Evolutionary conservation across 1,140 invertebrate genomes (phyloP).

Genomic region (Ceratosolen solmsi): DNA sequence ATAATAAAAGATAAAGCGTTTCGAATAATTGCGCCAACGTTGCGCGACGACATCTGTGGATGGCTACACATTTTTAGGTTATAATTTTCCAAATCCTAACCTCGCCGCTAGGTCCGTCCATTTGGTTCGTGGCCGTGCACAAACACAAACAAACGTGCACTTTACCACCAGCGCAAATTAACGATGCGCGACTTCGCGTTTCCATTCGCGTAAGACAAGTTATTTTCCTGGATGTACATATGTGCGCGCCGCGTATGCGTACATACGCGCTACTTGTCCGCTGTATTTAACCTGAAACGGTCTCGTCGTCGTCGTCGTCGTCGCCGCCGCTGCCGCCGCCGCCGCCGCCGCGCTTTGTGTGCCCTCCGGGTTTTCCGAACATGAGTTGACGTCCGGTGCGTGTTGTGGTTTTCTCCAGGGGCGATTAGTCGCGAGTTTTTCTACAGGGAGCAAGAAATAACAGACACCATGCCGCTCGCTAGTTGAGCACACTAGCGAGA

Average conservation of each 20-base stretch:
- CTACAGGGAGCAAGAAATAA: neutral
- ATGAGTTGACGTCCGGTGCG: conserved; percentile 38
- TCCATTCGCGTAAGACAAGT: neutral
- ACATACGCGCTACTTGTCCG: neutral
- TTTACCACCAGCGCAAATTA: neutral
- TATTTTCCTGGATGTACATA: neutral
- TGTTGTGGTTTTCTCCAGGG: neutral
- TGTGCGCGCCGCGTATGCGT: neutral
- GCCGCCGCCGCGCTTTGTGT: neutral
- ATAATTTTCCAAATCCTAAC: conserved; percentile 7
- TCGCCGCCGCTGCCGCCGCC: neutral
- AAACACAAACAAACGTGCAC: conserved; percentile 14
- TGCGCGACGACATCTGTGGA: neutral
- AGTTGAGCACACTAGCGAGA: conserved; percentile 10
- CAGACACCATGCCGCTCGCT: conserved; percentile 12
- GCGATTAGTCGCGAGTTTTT: neutral
- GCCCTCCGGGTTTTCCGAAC: neutral
- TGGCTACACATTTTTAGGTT: neutral
- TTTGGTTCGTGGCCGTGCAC: conserved; percentile 13
- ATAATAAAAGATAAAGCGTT: neutral
- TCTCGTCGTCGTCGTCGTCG: neutral
- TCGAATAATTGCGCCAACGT: neutral
- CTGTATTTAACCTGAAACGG: conserved; percentile 36
- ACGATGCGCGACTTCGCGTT: neutral
- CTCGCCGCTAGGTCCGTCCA: neutral